Percentiles rank a stretch among this genome's conserved stretches.
Evolutionary conservation across 2,888 invertebrate genomes (phyloP).

Genomic region (Lumbricus terrestris): DNA sequence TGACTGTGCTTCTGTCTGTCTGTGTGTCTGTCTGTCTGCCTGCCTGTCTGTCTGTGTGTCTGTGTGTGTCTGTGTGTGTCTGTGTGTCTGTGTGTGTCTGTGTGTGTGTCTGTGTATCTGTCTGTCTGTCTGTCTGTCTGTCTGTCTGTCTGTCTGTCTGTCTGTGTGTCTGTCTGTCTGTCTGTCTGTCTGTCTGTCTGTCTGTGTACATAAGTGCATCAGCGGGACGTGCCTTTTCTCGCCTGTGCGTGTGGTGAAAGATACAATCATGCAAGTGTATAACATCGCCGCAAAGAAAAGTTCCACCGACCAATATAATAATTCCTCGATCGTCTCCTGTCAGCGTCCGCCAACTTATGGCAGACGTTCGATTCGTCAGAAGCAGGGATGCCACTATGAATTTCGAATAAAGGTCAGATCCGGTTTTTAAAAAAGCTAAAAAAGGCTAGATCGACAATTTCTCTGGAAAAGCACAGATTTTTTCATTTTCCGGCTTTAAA

Average conservation of each 20-base stretch:
- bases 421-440: too few relatives aligned
- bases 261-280: too few relatives aligned
- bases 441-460: too few relatives aligned
- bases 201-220: not conserved
- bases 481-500: too few relatives aligned
- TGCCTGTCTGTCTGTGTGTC: not conserved
- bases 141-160: not conserved
- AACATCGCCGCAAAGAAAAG: too few relatives aligned
- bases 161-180: not conserved
- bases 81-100: not conserved
- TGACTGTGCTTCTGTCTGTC: not conserved
- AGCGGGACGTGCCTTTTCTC: not conserved
- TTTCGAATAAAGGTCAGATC: too few relatives aligned
- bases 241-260: not conserved
- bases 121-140: not conserved
- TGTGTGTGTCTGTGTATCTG: not conserved
- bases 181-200: not conserved
- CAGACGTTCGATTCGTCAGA: not conserved
- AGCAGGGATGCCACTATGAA: too few relatives aligned
- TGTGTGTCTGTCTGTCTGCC: not conserved
- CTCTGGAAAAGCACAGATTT: too few relatives aligned
- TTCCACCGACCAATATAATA: too few relatives aligned
- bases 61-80: not conserved
- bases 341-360: not conserved
- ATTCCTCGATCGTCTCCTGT: not conserved